Base-by-base conservation (phyloP, 2,888 invertebrate species). In the Xylota segnis region DNA sequence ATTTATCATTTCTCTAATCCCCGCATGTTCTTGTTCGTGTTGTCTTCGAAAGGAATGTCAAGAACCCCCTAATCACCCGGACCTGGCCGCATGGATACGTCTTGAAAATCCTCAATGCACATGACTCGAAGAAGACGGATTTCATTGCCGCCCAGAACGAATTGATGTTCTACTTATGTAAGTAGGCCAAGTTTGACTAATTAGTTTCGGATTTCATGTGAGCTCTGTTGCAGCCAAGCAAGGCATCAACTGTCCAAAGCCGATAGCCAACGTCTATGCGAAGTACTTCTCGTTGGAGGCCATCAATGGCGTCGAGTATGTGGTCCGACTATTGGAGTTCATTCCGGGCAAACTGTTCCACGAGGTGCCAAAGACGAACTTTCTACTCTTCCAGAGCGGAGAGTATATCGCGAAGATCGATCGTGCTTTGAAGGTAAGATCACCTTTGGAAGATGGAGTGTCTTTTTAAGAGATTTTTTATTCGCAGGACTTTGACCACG, bases 51-150 rank as follows among this genome's bases (percentile, higher is more conserved):
- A 92, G 92, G 65, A 93, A 93, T 81, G 93, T 94, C 79, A 93
- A 94, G 90, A 96, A 95, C 91, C 94, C 94, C 0, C 89, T 95
- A 18, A 94, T 95, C 79, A 92, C 93, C 0, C 90, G 92, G 4
- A 93, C 94, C 86, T 93, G 93, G 84, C 92, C 93, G 0, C 90
- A 95, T 88, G 96, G 96, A 0, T 96, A 96, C 90, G 95, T 97
- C 18, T 92, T 98, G 77, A 98, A 98, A 93, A 94, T 98, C 61
- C 93, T 97, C 88, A 98, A 98, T 92, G 94, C 96, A 0, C 92
- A 96, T 90, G 97, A 98, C 91, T 96, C 98, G 0, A 93, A 94
- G 89, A 95, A 96, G 58, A 90, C 93, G 0, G 91, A 91, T 0
- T 93, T 95, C 18, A 93, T 97, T 6, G 96, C 96, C 78, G 97